phyloP scores from a whole-genome alignment of 2,113 vertebrate genomes.

The Pomatorhinus ruficollis region DNA sequence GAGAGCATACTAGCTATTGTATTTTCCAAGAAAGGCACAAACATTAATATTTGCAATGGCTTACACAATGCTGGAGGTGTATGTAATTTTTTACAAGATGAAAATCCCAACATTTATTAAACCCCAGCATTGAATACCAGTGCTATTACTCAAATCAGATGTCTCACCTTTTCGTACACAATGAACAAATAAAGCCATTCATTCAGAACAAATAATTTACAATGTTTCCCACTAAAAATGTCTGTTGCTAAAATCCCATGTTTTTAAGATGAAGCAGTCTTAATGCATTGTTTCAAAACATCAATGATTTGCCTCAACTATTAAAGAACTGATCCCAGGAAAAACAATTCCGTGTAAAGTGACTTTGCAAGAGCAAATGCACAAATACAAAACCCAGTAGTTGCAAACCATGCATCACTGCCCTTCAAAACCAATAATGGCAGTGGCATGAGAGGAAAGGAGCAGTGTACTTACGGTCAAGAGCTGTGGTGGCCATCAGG shows the following conservation, averaged over 20 bases:
- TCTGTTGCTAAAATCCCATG: background rate
- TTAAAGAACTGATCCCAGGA: background rate
- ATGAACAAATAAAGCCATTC: background rate
- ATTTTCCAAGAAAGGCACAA: background rate
- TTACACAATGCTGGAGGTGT: background rate
- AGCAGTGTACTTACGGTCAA: constrained; percentile 80
- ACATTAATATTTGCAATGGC: background rate
- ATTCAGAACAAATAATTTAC: background rate
- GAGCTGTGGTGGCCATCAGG: constrained; percentile 87
- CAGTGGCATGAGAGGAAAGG: background rate
- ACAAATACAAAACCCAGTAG: background rate
- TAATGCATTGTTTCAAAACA: background rate
- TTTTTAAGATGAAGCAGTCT: background rate
- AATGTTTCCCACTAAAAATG: background rate
- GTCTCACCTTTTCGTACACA: background rate
- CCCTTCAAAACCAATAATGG: background rate
- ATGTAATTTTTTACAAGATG: background rate
- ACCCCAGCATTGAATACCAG: background rate
- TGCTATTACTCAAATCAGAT: background rate
- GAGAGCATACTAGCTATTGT: background rate
- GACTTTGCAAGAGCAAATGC: background rate
- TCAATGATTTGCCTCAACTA: background rate
- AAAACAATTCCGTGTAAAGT: background rate
- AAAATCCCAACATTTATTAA: background rate
- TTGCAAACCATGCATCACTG: background rate